A percentile compares a stretch with the other conserved stretches of the same genome.
These are phyloP conservation scores for Acrocyrtus sp. DNA, from an alignment of 2,888 invertebrate species.

Conservation along the genomic window DNA sequence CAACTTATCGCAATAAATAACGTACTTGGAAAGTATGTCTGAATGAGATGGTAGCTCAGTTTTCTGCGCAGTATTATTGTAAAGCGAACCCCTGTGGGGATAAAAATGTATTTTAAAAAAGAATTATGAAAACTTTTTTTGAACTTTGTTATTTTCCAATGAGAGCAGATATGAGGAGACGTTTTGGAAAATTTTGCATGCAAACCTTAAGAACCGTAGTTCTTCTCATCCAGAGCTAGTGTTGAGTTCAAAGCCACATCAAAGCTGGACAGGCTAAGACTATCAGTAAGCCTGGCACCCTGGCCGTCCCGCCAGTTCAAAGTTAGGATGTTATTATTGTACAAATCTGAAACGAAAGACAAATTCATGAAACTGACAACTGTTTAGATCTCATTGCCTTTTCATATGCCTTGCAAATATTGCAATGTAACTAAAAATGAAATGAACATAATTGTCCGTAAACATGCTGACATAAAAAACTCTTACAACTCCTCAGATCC, in stretches of 20 bases:
- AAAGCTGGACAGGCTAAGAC: no score
- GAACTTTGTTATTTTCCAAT: not conserved
- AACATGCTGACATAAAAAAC: no score
- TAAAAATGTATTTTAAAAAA: not conserved
- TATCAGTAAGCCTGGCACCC: not conserved
- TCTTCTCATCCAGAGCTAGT: no score
- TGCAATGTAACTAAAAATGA: not conserved
- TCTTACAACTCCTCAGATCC: not conserved
- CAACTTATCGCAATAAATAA: not conserved
- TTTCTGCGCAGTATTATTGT: slow-evolving; percentile 1
- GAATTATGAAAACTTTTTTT: not conserved
- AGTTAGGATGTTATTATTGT: not conserved
- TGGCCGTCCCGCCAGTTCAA: not conserved
- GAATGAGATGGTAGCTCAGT: slow-evolving; percentile 11
- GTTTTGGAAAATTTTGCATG: no score
- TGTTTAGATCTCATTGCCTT: not conserved
- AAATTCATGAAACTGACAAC: no score
- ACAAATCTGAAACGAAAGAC: not conserved
- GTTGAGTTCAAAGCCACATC: no score
- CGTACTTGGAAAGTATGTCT: slow-evolving; percentile 14
- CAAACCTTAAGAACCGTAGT: no score
- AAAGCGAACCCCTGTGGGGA: not conserved
- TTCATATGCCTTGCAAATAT: not conserved
- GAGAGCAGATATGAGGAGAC: no score
- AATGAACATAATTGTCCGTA: not conserved